Conservation (phyloP, 2,113 vertebrate species). For the Nipponia nippon region DNA sequence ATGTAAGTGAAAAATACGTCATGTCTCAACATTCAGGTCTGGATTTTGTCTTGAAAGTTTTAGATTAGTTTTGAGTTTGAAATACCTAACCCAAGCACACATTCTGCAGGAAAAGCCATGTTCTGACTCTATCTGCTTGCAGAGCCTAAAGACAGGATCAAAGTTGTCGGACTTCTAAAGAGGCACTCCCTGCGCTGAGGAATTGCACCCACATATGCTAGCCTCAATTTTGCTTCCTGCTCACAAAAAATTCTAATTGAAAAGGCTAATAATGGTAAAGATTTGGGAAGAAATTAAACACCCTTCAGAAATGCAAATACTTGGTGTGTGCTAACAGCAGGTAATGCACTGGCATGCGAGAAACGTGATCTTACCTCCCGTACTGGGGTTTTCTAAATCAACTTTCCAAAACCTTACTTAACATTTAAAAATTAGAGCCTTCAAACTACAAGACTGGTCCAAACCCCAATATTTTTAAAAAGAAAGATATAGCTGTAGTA, state of each 20-base stretch:
- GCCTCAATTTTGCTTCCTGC: not conserved
- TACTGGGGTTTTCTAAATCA: not conserved
- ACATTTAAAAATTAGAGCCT: not conserved
- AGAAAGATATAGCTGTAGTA: not conserved
- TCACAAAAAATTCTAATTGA: not conserved
- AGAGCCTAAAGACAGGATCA: not conserved
- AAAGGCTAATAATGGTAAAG: not conserved
- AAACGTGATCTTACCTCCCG: not conserved
- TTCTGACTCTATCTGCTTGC: not conserved
- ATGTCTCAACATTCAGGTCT: not conserved
- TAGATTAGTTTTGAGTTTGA: not conserved
- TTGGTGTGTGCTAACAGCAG: not conserved
- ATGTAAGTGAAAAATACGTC: not conserved
- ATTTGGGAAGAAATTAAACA: not conserved
- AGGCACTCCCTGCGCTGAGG: not conserved
- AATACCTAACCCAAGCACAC: not conserved
- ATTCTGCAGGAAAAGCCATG: not conserved
- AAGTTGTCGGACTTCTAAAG: not conserved
- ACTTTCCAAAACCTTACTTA: not conserved
- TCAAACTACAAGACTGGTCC: not conserved
- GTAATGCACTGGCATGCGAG: not conserved
- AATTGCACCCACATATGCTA: not conserved
- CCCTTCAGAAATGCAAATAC: not conserved
- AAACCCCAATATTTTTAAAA: not conserved
- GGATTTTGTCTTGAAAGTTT: slow-evolving; percentile 11